Percentiles rank a stretch among this genome's conserved stretches.
Evolutionary conservation across 2,797 vertebrate genomes (phyloP).

Genomic region (Liasis olivaceus): DNA sequence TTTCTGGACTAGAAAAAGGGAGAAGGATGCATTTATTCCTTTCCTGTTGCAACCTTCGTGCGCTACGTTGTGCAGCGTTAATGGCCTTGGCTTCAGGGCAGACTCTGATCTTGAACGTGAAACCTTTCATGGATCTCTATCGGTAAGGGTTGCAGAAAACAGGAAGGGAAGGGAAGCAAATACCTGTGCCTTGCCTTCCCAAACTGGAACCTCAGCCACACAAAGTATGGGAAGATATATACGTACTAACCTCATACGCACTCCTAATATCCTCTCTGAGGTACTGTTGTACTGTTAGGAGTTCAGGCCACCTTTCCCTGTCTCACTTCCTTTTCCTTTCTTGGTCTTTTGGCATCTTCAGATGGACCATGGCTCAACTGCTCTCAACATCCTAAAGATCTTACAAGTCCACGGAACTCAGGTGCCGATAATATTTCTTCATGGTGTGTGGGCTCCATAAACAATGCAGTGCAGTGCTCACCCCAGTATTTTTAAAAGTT

Average conservation of each 20-base stretch:
- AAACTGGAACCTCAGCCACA: background rate
- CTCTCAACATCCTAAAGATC: background rate
- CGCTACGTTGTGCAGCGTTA: background rate
- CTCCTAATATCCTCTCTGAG: background rate
- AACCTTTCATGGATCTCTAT: background rate
- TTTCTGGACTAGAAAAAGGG: background rate
- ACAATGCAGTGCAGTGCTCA: background rate
- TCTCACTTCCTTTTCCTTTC: background rate
- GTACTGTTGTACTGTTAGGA: background rate
- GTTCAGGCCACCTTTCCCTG: background rate
- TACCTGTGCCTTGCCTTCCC: background rate
- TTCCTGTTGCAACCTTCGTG: background rate
- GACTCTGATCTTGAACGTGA: background rate
- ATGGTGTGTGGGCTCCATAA: background rate
- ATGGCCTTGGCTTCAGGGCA: background rate
- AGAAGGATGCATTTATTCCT: background rate
- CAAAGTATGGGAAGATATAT: background rate
- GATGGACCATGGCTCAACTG: background rate
- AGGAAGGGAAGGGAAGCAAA: background rate
- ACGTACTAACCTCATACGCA: background rate
- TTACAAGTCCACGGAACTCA: background rate
- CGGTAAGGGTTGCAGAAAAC: background rate
- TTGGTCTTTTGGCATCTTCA: background rate
- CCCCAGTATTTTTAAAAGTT: background rate
- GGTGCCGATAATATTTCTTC: background rate